These are phyloP conservation scores for western clawed frog (Xenopus tropicalis) DNA, from an alignment of 2,113 vertebrate genomes.

Conservation along the genomic window UCB_Xtro_10.0 CM004444.2:31759501-31760000, in stretches of 20 bases:
- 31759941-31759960: too few species aligned
- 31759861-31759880: conserved; percentile 8
- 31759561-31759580: neutral
- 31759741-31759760: conserved; percentile 10
- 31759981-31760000: too few species aligned
- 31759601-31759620: conserved; percentile 3
- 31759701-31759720: neutral
- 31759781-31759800: conserved; percentile 7
- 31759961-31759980: too few species aligned
- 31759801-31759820: neutral
- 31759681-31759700: neutral
- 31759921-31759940: neutral
- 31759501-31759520: neutral
- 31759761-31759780: conserved; percentile 1
- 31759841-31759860: neutral
- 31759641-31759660: conserved; percentile 29
- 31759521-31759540: conserved; percentile 7
- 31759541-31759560: neutral
- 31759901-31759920: neutral
- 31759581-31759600: conserved; percentile 6
- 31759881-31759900: neutral
- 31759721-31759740: conserved; percentile 1
- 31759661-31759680: conserved; percentile 21
- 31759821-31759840: neutral
- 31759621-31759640: conserved; percentile 21